A percentile compares a stretch with the other conserved stretches of the same genome.
phyloP scores from a whole-genome alignment of 2,888 invertebrate species.

The Chaitophorus viminalis region DNA sequence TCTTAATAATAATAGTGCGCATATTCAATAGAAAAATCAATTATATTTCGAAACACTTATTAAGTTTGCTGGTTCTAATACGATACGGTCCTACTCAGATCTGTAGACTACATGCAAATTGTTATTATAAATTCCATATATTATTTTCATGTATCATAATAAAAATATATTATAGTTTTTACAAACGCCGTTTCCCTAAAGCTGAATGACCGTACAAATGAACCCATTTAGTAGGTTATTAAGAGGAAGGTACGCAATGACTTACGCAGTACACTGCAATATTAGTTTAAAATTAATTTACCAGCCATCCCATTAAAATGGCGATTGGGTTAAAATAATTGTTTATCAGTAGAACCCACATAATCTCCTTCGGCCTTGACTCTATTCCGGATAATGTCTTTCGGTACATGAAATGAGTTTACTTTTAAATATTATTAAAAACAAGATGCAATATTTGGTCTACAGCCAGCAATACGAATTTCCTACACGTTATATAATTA shows the following conservation, averaged over 20 bases:
- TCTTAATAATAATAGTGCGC: too few species aligned
- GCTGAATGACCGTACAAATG: too few species aligned
- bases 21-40: too few species aligned
- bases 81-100: too few species aligned
- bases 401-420: not conserved
- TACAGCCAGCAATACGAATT: not conserved
- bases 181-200: not conserved
- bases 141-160: too few species aligned
- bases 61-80: too few species aligned
- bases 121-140: too few species aligned
- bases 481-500: not conserved
- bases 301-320: not conserved
- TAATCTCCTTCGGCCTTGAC: not conserved
- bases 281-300: constrained; percentile 32
- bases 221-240: not conserved
- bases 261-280: not conserved
- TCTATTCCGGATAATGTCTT: not conserved
- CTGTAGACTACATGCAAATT: too few species aligned
- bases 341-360: not conserved
- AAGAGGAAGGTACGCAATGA: not conserved
- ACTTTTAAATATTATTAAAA: not conserved
- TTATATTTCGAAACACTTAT: too few species aligned
- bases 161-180: too few species aligned
- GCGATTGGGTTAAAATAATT: not conserved
- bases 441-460: not conserved